phyloP scores from a whole-genome alignment of 92 coral and sea anemone species.

The Pocillopora meandrina region DNA sequence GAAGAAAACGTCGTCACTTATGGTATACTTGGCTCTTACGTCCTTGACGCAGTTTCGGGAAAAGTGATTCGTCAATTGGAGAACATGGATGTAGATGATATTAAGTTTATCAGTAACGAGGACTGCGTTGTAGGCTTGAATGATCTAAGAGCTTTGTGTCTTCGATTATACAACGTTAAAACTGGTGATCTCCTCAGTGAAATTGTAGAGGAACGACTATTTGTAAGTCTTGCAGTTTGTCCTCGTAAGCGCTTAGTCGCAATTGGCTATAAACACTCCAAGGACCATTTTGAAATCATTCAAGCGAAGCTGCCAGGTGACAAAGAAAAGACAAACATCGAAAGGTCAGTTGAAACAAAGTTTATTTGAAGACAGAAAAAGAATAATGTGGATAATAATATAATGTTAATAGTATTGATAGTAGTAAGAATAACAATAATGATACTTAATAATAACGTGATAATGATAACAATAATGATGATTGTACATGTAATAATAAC shows the following conservation, averaged over 20 bases:
- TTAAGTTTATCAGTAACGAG: constrained; percentile 8
- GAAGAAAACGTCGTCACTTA: neutral
- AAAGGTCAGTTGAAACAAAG: neutral
- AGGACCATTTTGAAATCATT: neutral
- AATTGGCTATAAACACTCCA: neutral
- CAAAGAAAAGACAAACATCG: neutral
- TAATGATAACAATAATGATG: too few species aligned
- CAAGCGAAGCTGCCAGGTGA: constrained; percentile 2
- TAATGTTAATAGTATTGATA: too few species aligned
- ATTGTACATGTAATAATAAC: too few species aligned
- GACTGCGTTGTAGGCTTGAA: neutral
- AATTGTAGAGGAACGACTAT: neutral
- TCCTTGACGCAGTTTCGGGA: constrained; percentile 7
- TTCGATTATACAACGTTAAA: neutral
- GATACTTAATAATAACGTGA: too few species aligned
- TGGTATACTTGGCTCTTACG: neutral
- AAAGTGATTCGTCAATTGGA: neutral
- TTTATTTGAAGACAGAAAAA: neutral
- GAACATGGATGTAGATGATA: too few species aligned
- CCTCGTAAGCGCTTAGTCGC: neutral
- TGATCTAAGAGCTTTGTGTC: neutral
- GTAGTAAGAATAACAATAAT: too few species aligned
- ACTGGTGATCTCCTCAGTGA: constrained; percentile 13
- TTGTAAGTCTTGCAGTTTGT: neutral
- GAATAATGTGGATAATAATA: neutral